These are phyloP conservation scores for Chloroceryle inda DNA, from an alignment of 2,797 vertebrate genomes.

Conservation along the genomic window DNA sequence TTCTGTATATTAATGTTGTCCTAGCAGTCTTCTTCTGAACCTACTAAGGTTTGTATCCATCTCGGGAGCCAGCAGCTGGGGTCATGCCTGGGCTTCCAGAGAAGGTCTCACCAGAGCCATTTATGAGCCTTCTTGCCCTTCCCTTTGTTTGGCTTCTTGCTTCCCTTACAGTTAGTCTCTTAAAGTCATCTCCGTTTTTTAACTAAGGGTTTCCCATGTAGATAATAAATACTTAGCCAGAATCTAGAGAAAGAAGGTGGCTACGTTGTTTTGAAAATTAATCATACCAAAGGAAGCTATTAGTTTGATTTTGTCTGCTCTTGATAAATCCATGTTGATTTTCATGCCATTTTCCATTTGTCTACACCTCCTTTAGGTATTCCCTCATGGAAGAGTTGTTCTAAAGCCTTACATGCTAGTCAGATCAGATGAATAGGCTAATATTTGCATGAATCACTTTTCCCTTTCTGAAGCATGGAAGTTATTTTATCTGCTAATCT, in stretches of 20 bases:
- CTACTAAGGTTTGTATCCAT: background rate
- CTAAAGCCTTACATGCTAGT: background rate
- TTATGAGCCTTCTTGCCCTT: background rate
- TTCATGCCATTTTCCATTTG: slow-evolving; percentile 14
- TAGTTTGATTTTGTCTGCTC: background rate
- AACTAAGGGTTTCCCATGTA: background rate
- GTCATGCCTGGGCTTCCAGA: background rate
- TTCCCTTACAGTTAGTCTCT: background rate
- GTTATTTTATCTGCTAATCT: slow-evolving; percentile 15
- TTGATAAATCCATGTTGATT: slow-evolving; percentile 5
- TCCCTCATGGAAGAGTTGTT: background rate
- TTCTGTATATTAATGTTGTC: background rate
- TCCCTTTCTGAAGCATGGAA: background rate
- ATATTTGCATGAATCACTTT: background rate
- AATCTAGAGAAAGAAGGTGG: background rate
- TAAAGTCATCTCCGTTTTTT: background rate
- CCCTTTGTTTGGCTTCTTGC: background rate
- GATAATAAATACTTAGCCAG: background rate
- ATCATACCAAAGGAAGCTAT: background rate
- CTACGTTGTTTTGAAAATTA: background rate
- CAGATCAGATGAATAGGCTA: background rate
- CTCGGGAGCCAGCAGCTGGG: background rate
- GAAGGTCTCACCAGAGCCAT: background rate
- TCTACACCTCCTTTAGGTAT: background rate
- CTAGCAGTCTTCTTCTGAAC: background rate